phyloP scores from a whole-genome alignment of 2,888 invertebrate genomes.

The Mystacides longicornis region DNA sequence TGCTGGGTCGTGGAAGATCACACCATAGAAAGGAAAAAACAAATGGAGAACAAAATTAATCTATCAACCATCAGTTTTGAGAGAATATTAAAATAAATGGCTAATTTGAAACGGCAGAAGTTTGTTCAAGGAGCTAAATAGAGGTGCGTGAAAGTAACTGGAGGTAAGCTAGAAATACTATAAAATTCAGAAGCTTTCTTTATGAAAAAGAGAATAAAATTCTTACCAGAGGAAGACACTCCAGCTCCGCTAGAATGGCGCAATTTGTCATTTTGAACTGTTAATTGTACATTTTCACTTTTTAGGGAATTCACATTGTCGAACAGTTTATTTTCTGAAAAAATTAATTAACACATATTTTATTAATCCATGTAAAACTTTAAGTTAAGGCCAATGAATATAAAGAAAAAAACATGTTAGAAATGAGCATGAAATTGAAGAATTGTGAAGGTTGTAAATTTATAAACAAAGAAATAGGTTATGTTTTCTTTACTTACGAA shows the following conservation, averaged over 20 bases:
- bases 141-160: no score
- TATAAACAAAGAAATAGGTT: constrained; percentile 15
- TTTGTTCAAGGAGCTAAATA: no score
- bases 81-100: no score
- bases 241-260: constrained; percentile 31
- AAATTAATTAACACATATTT: constrained; percentile 11
- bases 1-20: no score
- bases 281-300: constrained; percentile 77
- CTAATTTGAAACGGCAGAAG: no score
- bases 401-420: not conserved
- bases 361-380: not conserved
- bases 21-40: no score
- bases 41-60: no score
- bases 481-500: constrained; percentile 57
- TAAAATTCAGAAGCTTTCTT: no score
- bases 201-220: no score
- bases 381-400: not conserved
- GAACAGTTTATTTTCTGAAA: constrained; percentile 78
- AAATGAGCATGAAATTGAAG: not conserved
- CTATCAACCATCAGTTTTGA: no score
- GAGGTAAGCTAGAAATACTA: no score
- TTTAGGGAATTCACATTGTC: constrained; percentile 75
- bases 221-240: not conserved
- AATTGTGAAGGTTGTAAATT: constrained; percentile 12
- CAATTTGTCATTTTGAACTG: constrained; percentile 78